Base-by-base conservation (phyloP, 2,797 vertebrate species). In the Lepus oiostolus region DNA sequence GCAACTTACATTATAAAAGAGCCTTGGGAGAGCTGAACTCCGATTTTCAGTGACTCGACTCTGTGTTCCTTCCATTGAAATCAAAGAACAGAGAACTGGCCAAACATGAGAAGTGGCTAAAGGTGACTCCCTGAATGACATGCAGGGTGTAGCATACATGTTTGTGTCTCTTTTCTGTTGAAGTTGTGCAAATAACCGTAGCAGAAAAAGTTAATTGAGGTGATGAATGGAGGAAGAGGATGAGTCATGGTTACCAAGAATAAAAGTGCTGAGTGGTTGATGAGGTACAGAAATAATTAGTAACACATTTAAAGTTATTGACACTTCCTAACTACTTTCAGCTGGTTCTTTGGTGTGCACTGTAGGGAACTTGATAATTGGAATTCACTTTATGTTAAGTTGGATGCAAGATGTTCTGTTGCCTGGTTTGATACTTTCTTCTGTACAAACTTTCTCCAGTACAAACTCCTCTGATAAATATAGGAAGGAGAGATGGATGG, bases 251-350 rank as follows among this genome's bases (percentile, higher is more conserved):
- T 95, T 96, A 96, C 97, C 91, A 95, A 96, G 94, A 97, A 96
- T 97, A 97, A 96, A 97, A 96, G 93, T 47, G 94, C 92, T 96
- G 97, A 97, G 93, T 95, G 96, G 88, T 95, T 93, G 95, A 96
- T 95, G 96, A 95, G 96, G 86, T 96, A 94, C 88, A 90, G 79
- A 96, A 94, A 95, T 96, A 96, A 97, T 97, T 96, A 97, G 86
- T 83, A 95, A 94, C 97, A 97, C 87, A 96, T 97, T 97, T 93
- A 93, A 96, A 91, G 92, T 96, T 65, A 90, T 94, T 95, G 93
- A 90, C 96, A 95, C 68, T 94, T 95, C 60, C 91, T 97, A 97
- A 97, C 65, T n/a, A 76, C 35, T 96, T 96, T 94, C 93, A 96
- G 91, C 88, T 96, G 94, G 71, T 76, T 79, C 80, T 94, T 93